Evolutionary conservation across 2,797 vertebrate genomes (phyloP).

Genomic region (Hemibagrus guttatus): DNA sequence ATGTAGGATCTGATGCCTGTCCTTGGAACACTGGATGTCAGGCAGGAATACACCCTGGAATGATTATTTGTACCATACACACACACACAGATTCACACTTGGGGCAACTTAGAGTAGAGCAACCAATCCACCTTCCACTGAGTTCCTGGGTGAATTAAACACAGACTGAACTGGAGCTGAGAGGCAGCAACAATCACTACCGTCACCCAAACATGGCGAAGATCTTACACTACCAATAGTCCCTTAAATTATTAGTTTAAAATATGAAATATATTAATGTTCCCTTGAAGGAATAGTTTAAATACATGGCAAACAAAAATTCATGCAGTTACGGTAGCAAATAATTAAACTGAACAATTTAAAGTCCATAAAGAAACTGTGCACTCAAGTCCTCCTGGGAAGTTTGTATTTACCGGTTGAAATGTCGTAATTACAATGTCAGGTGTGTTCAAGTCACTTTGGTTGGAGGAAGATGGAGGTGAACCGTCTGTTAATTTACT

Average conservation of each 20-base stretch:
- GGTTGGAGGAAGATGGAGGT: too few relatives aligned
- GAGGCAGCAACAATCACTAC: too few relatives aligned
- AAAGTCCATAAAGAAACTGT: neutral
- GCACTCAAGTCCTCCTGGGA: too few relatives aligned
- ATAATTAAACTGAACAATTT: neutral
- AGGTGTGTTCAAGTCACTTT: too few relatives aligned
- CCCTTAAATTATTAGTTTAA: neutral
- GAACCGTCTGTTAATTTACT: too few relatives aligned
- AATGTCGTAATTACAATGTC: too few relatives aligned
- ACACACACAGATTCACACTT: neutral
- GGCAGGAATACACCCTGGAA: neutral
- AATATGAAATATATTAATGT: neutral
- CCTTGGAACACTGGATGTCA: too few relatives aligned
- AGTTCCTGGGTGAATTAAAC: neutral
- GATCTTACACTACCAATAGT: neutral
- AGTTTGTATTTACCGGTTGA: too few relatives aligned
- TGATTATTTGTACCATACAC: neutral
- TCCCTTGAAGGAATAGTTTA: too few relatives aligned
- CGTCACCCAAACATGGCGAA: neutral
- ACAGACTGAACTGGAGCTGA: neutral
- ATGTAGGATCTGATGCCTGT: neutral
- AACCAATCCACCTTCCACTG: neutral
- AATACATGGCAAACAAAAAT: too few relatives aligned
- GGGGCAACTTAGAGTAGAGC: neutral
- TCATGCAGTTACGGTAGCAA: neutral